Conservation (phyloP, 2,797 vertebrate species). For the Euphonia xanthogaster region DNA sequence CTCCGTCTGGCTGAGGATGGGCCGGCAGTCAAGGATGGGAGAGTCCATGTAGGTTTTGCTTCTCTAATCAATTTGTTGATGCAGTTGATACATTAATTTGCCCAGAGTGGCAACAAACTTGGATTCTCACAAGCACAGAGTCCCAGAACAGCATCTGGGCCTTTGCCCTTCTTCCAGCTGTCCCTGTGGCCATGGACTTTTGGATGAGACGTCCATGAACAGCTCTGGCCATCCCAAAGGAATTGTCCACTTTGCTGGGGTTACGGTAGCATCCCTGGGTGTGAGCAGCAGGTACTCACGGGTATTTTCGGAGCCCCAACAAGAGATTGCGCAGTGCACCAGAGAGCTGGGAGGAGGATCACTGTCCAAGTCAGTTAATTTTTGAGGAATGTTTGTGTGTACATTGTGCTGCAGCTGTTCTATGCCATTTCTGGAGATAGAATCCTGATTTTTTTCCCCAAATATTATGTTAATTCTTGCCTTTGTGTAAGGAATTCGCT, state of each 20-base stretch:
- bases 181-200: neutral
- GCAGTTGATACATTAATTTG: neutral
- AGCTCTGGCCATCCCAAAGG: neutral
- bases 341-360: neutral
- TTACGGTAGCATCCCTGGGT: neutral
- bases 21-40: constrained; percentile 89
- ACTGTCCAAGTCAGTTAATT: neutral
- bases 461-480: neutral
- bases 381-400: neutral
- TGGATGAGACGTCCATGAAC: neutral
- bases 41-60: constrained; percentile 87
- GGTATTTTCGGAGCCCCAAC: neutral
- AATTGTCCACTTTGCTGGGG: neutral
- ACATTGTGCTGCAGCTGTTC: neutral
- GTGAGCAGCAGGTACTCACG: neutral
- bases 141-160: neutral
- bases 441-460: neutral
- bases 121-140: neutral
- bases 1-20: constrained; percentile 95
- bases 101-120: neutral
- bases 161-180: neutral
- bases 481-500: neutral
- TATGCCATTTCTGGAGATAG: neutral
- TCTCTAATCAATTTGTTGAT: neutral
- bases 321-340: neutral